phyloP scores from a whole-genome alignment of 2,797 vertebrate genomes.

The Danio albolineatus region DNA sequence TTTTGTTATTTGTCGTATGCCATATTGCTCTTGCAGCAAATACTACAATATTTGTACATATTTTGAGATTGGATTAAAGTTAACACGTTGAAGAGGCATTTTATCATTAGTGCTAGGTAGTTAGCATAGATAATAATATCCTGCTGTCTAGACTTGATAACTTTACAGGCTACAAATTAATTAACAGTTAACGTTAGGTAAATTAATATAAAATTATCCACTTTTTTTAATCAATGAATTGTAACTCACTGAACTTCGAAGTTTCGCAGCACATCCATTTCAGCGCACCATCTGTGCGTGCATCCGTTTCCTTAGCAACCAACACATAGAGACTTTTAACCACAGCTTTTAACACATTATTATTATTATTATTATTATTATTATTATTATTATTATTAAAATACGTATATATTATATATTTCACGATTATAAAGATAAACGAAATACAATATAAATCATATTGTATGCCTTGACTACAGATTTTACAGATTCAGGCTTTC shows the following conservation, averaged over 20 bases:
- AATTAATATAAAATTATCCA: background rate
- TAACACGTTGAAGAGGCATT: background rate
- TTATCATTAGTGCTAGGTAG: background rate
- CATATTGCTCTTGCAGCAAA: background rate
- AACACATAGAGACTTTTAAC: background rate
- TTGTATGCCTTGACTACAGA: too few relatives aligned
- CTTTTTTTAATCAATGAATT: background rate
- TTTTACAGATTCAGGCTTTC: too few relatives aligned
- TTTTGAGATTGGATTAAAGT: background rate
- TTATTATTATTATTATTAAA: background rate
- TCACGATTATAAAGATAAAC: too few relatives aligned
- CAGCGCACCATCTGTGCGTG: background rate
- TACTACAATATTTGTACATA: background rate
- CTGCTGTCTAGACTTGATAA: background rate
- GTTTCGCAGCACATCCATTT: slow-evolving; percentile 68
- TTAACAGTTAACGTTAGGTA: too few relatives aligned
- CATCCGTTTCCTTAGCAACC: slow-evolving; percentile 47
- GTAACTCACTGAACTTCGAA: slow-evolving; percentile 73
- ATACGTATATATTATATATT: too few relatives aligned
- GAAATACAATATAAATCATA: too few relatives aligned
- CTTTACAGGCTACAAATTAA: background rate
- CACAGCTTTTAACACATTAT: background rate
- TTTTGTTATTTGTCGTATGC: background rate
- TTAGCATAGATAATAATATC: background rate
- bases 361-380: background rate